phyloP scores from a whole-genome alignment of 2,113 vertebrate genomes.

The Podarcis raffonei region DNA sequence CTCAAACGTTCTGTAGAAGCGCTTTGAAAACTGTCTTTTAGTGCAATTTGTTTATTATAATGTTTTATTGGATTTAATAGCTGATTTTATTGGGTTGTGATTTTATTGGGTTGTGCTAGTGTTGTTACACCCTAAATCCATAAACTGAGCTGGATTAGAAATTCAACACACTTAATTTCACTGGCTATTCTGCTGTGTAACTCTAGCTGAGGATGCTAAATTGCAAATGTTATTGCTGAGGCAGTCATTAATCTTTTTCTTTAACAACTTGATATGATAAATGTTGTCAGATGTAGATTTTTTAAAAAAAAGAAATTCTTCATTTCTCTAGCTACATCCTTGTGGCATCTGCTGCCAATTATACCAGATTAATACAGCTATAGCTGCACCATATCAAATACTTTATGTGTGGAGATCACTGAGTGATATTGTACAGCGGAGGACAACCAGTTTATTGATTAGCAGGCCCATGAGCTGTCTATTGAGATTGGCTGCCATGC shows the following conservation, averaged over 20 bases:
- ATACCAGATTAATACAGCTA: neutral
- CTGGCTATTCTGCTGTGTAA: neutral
- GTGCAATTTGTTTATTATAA: neutral
- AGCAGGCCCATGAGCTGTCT: neutral
- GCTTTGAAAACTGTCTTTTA: neutral
- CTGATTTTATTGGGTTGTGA: neutral
- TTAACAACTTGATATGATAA: constrained; percentile 2
- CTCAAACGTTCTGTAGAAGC: neutral
- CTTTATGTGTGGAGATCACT: constrained; percentile 18
- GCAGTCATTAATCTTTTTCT: fast-evolving
- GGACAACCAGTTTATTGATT: neutral
- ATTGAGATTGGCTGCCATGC: neutral
- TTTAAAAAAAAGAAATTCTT: too few species aligned
- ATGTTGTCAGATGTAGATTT: neutral
- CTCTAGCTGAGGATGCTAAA: neutral
- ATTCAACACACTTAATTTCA: neutral
- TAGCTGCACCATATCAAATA: constrained; percentile 18
- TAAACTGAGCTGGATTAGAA: neutral
- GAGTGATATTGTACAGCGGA: constrained; percentile 9
- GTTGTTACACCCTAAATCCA: neutral
- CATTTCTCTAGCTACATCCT: neutral
- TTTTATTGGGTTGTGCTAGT: neutral
- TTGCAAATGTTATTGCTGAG: neutral
- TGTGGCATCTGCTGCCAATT: neutral
- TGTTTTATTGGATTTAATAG: neutral